Conservation (phyloP, 2,113 vertebrate genomes). For the Oriolus oriolus region DNA sequence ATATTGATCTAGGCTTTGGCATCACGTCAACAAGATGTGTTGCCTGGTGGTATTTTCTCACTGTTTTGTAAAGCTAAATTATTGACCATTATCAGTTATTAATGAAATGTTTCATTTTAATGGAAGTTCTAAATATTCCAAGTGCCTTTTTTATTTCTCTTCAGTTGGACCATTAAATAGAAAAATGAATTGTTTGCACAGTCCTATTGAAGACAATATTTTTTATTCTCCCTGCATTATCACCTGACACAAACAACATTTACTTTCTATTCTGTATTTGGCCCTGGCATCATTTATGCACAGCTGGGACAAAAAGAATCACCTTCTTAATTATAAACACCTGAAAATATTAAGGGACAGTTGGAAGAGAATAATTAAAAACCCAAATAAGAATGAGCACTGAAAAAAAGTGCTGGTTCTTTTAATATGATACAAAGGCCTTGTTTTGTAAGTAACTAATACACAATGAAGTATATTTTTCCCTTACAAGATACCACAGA, state of each 20-base stretch:
- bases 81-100: not conserved
- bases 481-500: not conserved
- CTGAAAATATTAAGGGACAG: not conserved
- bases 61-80: not conserved
- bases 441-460: not conserved
- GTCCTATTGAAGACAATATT: not conserved
- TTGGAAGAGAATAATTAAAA: not conserved
- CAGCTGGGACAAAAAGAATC: not conserved
- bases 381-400: not conserved
- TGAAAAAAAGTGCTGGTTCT: not conserved
- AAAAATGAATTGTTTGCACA: not conserved
- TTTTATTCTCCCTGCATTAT: not conserved
- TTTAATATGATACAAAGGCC: not conserved
- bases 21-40: not conserved
- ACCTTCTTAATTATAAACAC: not conserved
- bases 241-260: not conserved
- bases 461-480: not conserved
- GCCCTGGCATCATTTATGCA: not conserved
- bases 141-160: not conserved
- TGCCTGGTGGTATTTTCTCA: not conserved
- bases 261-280: not conserved
- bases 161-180: not conserved
- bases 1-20: not conserved
- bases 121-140: not conserved
- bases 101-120: not conserved